These are phyloP conservation scores for Siniperca obscura DNA, from an alignment of 2,797 vertebrate species.

Conservation along the genomic window DNA sequence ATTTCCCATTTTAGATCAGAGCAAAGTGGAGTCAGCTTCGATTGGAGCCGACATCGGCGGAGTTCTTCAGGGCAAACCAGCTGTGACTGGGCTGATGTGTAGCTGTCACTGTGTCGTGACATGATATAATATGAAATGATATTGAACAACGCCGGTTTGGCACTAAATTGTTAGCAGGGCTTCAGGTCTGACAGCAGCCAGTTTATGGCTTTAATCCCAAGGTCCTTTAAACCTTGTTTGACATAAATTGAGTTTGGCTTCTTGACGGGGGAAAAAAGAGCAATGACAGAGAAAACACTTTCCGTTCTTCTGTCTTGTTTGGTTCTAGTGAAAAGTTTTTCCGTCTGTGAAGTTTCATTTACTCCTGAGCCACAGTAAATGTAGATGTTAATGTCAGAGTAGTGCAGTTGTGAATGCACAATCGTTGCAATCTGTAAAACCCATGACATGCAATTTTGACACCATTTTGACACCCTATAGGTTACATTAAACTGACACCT, in stretches of 20 bases:
- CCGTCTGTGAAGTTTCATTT: slow-evolving; percentile 67
- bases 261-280: slow-evolving; percentile 85
- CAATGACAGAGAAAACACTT: slow-evolving; percentile 86
- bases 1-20: slow-evolving; percentile 88
- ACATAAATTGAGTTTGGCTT: slow-evolving; percentile 99
- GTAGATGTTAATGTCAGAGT: slow-evolving; percentile 67
- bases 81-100: slow-evolving; percentile 95
- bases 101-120: slow-evolving; percentile 94
- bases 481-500: slow-evolving; percentile 16
- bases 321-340: slow-evolving; percentile 92
- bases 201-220: slow-evolving; percentile 99
- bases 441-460: slow-evolving; percentile 7
- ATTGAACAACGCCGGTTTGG: slow-evolving; percentile 98
- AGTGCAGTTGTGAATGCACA: neutral
- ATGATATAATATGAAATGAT: slow-evolving; percentile 99
- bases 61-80: slow-evolving; percentile 98
- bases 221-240: slow-evolving; percentile 99
- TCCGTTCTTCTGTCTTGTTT: slow-evolving; percentile 90
- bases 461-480: slow-evolving; percentile 2
- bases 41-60: slow-evolving; percentile 92
- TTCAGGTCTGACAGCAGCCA: slow-evolving; percentile 98
- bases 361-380: slow-evolving; percentile 48
- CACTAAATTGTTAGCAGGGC: slow-evolving; percentile 99
- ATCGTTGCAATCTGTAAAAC: neutral
- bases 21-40: slow-evolving; percentile 92